These are phyloP conservation scores for Heliconius nattereri DNA, from an alignment of 1,140 invertebrate genomes.

Conservation along the genomic window DNA sequence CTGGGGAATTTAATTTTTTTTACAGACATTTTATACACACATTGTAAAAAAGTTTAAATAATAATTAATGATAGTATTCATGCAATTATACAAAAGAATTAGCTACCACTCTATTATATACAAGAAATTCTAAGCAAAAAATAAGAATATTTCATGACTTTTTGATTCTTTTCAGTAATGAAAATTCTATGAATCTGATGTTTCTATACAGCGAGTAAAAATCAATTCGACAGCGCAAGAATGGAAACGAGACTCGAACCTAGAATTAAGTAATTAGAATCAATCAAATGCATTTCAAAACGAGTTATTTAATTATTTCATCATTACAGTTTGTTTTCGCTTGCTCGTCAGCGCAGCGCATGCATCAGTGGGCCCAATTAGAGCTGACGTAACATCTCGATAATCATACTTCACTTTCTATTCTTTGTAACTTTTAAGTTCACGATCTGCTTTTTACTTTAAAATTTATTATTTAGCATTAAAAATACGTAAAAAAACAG, in stretches of 20 bases:
- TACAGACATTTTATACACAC: background rate
- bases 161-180: background rate
- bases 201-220: background rate
- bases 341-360: conserved; percentile 31
- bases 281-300: conserved; percentile 16
- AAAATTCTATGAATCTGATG: background rate
- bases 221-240: background rate
- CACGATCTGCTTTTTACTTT: background rate
- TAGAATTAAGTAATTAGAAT: conserved; percentile 12
- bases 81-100: background rate
- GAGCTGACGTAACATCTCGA: conserved; percentile 42
- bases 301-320: conserved; percentile 36
- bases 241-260: background rate
- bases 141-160: background rate
- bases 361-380: conserved; percentile 46
- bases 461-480: background rate
- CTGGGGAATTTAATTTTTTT: background rate
- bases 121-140: background rate
- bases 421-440: conserved; percentile 18
- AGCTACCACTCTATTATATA: background rate
- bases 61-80: background rate
- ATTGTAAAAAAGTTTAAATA: background rate
- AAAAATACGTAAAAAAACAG: background rate
- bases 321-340: conserved; percentile 41
- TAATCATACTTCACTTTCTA: conserved; percentile 42